phyloP scores from a whole-genome alignment of 2,888 invertebrate species.

The Siphonodentalium dalli region DNA sequence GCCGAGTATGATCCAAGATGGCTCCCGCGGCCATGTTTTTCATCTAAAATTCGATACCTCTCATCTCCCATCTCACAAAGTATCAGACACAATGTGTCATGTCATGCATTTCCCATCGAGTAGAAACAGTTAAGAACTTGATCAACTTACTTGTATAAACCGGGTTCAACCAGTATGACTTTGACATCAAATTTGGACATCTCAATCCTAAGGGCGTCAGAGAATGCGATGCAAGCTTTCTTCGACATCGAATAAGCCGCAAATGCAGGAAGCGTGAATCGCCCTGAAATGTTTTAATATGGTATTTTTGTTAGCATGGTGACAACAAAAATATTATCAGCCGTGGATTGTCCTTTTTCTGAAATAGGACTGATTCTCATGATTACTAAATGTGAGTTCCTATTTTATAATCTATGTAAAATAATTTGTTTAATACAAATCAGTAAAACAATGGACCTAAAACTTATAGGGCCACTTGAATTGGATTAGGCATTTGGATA shows the following conservation, averaged over 20 bases:
- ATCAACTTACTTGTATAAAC: slow-evolving; percentile 51
- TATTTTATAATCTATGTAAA: no score
- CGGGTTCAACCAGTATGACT: slow-evolving; percentile 55
- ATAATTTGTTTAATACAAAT: no score
- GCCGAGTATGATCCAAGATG: no score
- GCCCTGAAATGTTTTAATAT: slow-evolving; percentile 53
- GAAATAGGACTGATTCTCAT: not conserved
- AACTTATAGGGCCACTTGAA: no score
- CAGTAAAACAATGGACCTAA: no score
- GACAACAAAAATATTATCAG: no score
- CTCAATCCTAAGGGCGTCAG: slow-evolving; percentile 52
- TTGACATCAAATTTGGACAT: slow-evolving; percentile 54
- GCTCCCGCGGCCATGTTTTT: no score
- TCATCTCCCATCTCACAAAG: no score
- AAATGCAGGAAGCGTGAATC: slow-evolving; percentile 58
- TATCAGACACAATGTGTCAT: no score
- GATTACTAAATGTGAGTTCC: not conserved
- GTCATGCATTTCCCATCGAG: not conserved
- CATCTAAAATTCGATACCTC: no score
- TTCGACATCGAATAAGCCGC: slow-evolving; percentile 58
- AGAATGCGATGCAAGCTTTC: slow-evolving; percentile 55
- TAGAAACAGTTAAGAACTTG: not conserved
- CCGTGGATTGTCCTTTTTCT: not conserved
- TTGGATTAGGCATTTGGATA: no score
- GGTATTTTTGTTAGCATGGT: no score